Evolutionary conservation across 2,113 vertebrate genomes (phyloP), one percentile per base, ranked within the genome.

Genomic region (Xiphophorus couchianus): DNA sequence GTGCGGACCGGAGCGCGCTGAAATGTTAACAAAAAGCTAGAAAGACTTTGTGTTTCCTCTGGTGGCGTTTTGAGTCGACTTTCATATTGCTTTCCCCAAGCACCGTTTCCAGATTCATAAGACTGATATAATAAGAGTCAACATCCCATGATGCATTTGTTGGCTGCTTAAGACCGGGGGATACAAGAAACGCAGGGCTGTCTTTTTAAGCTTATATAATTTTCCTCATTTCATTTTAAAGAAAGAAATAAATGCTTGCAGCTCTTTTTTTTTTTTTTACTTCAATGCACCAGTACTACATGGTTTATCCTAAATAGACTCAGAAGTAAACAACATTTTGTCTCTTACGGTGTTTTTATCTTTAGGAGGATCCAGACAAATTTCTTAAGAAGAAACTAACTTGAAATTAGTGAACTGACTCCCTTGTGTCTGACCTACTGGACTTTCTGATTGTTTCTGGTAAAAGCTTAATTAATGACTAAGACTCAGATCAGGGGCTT

Each of bases 391-490:
- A 69, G n/a, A 73, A 33, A 31, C 66, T 22, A 48, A 29, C 8
- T 58, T 58, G 7, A 25, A 58, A 7, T 58, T 58, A n/a, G 25
- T 58, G 51, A 58, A 58, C 51, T n/a, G 22, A 11, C 51, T 58
- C 51, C 51, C 3, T n/a, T 11, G 25, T 62, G 35, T 71, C 31
- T 73, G 70, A 1, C 39, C 17, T 73, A 30, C 22, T 37, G 30
- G 10, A 68, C 5, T 77, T 7, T 77, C 10, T 37, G 54, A 31
- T 14, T 44, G 29, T 54, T 29, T 76, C 22, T 8, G 1, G 48
- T 71, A 15, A 60, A 66, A 48, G 30, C 48, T 30, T 1, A 22
- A 71, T 10, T 69, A 35, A 71, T 83, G 19, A 75, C 54, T 70
- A 39, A 42, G 58, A 68, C 37, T 74, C 27, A 19, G n/a, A 81